phyloP scores from a whole-genome alignment of 2,797 vertebrate species.

The Micropoecilia bifurca region DNA sequence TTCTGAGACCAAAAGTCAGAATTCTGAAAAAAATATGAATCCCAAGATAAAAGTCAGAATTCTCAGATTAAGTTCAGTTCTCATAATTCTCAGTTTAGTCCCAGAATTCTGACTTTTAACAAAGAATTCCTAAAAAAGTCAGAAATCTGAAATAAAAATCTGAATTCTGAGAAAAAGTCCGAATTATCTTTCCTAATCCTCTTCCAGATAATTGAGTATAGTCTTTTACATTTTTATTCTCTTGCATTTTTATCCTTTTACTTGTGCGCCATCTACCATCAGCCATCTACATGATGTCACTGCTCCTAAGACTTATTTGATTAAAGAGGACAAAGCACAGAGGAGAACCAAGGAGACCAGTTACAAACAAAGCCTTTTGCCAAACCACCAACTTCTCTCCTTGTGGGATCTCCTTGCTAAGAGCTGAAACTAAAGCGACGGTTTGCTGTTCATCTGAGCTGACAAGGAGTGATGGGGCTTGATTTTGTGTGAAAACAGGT shows the following conservation, averaged over 20 bases:
- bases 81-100: too few species aligned
- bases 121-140: too few species aligned
- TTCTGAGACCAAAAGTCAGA: too few species aligned
- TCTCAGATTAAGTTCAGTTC: too few species aligned
- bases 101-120: too few species aligned
- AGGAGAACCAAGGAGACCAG: neutral
- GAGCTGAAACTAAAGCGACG: slow-evolving; percentile 34
- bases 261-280: neutral
- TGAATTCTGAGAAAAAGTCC: too few species aligned
- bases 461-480: slow-evolving; percentile 37
- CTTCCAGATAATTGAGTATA: neutral
- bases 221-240: neutral
- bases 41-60: too few species aligned
- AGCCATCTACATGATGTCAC: neutral
- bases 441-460: slow-evolving; percentile 42
- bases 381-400: neutral
- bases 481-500: slow-evolving; percentile 39
- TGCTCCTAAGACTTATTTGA: too few species aligned
- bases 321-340: neutral
- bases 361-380: neutral
- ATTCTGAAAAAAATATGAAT: too few species aligned
- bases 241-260: neutral
- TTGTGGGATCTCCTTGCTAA: slow-evolving; percentile 27
- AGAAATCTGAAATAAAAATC: too few species aligned
- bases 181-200: too few species aligned